phyloP scores from a whole-genome alignment of 2,797 vertebrate species.

The Siniperca undulata region DNA sequence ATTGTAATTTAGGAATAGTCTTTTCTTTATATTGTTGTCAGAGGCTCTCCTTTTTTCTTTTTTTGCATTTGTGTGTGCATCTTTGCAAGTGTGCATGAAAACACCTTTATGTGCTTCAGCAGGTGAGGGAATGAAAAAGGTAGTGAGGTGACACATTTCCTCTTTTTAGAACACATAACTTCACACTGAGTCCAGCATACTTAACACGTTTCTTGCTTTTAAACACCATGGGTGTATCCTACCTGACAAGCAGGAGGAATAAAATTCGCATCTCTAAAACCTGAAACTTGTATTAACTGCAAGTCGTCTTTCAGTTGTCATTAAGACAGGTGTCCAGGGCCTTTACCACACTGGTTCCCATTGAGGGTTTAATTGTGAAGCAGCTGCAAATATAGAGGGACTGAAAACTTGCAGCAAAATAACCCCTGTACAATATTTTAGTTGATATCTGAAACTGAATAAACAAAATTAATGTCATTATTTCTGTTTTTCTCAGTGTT shows the following conservation, averaged over 20 bases:
- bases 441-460: background rate
- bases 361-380: background rate
- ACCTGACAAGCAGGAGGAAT: conserved; percentile 12
- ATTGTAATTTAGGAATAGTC: background rate
- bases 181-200: conserved; percentile 32
- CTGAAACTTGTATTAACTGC: background rate
- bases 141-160: conserved; percentile 48
- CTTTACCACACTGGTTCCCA: background rate
- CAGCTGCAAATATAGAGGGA: background rate
- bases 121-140: conserved; percentile 29
- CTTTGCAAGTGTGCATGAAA: background rate
- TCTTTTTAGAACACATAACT: conserved; percentile 56
- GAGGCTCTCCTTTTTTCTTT: background rate
- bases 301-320: background rate
- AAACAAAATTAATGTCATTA: background rate
- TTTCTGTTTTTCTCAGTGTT: background rate
- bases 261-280: conserved; percentile 7
- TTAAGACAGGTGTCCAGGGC: background rate
- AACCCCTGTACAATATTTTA: background rate
- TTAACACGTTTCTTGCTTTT: conserved; percentile 2
- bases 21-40: background rate
- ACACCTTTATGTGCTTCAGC: background rate
- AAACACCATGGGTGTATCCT: background rate
- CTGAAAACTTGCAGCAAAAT: background rate
- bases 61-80: conserved; percentile 6